These are phyloP conservation scores for Aurelia aurita complex sp. Pacific DNA, from an alignment of 30 jellyfish, hydroid and myxozoan genomes.

Conservation along the genomic window DNA sequence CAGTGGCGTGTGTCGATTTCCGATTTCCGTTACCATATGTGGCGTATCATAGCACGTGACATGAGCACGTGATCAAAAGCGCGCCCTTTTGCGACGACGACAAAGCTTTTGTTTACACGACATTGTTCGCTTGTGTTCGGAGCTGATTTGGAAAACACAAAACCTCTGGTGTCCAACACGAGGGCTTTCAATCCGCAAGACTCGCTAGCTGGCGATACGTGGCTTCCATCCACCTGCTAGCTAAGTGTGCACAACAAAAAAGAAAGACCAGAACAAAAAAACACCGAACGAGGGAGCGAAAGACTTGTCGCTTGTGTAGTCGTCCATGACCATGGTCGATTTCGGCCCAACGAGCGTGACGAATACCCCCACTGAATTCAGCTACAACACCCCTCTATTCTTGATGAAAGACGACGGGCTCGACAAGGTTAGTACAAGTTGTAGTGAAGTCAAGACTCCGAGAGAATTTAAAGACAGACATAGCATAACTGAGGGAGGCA, in stretches of 20 bases:
- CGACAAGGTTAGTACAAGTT: conserved; percentile 47
- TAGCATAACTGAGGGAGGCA: conserved; percentile 28
- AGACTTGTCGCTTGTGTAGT: conserved; percentile 84
- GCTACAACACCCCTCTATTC: conserved; percentile 79
- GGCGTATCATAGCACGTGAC: conserved; percentile 36
- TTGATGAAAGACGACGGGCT: conserved; percentile 76
- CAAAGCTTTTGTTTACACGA: conserved; percentile 63
- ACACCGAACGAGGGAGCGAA: conserved; percentile 8
- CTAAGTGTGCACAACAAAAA: conserved; percentile 76
- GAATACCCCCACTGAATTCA: conserved; percentile 88
- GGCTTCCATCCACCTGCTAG: conserved; percentile 84
- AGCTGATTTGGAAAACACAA: conserved; percentile 42
- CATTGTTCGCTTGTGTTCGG: conserved; percentile 54
- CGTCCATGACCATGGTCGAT: conserved; percentile 99
- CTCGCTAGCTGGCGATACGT: conserved; percentile 57
- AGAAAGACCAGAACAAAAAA: conserved; percentile 59
- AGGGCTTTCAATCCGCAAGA: conserved; percentile 71
- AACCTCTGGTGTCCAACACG: conserved; percentile 82
- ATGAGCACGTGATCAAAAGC: conserved; percentile 68
- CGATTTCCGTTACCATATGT: too few species aligned
- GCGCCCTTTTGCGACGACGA: conserved; percentile 70
- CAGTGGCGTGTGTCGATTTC: too few species aligned
- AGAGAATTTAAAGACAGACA: conserved; percentile 72
- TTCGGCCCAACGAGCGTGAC: conserved; percentile 99
- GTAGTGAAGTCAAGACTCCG: conserved; percentile 55